Base-by-base conservation (phyloP, 1,140 invertebrate species). In the Drosophila jambulina region DNA sequence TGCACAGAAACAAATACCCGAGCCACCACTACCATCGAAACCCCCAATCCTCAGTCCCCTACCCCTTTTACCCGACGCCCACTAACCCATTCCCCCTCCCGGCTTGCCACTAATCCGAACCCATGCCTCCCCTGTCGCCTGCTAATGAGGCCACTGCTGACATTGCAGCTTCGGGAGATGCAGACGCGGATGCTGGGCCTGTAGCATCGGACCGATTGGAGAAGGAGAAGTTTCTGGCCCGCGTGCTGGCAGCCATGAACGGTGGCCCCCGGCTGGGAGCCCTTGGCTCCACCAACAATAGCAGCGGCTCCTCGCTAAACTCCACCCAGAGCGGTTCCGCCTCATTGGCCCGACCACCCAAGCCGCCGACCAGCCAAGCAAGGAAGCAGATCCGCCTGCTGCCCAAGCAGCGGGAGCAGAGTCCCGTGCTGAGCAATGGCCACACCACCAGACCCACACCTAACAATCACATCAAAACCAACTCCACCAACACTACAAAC, bases 371-470 rank as follows among this genome's bases (percentile, higher is more conserved):
- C 10, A 90, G 87, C 13, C 81, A 84, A 54, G 77, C 80, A 17
- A 82, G 91, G 27, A 92, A 92, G 19, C 91, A 91, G 62, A 49
- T 90, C 1, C 85, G 78, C 4, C 69, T 84, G 45, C 45, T 92
- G 46, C 84, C 91, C 21, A 92, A 92, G 54, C 83, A 87, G 56
- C 81, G 91, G 5, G 91, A 92, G 29, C 87, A 85, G 57, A 91
- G 90, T 71, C 90, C 90, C 4, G 74, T 86, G 12, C 76, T 77
- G 48, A 79, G 40, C 82, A 90, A 88, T 76, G 85, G 81, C 43
- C 78, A 85, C 53, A 62, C 25, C 58, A 45, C 38, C 34, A 63
- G 36, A 57, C 17, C 34, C 48, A 69, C 68, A 60, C 69, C 45
- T 19, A 48, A 77, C 45, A 59, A 54, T 13, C 45, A 43, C 9